Conservation (phyloP, 30 jellyfish, hydroid and myxozoan species). For the Nemopilema nomurai region DNA sequence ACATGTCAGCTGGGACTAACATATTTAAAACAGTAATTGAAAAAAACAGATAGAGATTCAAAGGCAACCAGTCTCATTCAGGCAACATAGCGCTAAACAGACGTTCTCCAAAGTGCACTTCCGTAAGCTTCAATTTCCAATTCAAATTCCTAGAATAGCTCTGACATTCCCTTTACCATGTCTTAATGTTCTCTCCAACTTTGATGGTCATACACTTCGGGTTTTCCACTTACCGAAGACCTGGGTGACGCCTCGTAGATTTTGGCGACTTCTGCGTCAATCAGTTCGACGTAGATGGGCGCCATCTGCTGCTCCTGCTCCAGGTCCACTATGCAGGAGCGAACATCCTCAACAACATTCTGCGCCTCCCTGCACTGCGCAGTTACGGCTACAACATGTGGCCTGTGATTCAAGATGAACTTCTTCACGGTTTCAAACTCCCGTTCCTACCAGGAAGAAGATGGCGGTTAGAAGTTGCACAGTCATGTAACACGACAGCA, state of each 20-base stretch:
- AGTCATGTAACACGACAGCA: not conserved
- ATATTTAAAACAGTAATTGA: no score
- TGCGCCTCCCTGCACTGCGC: conserved; percentile 93
- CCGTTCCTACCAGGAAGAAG: conserved; percentile 44
- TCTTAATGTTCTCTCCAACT: no score
- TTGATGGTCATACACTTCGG: no score
- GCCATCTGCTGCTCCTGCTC: conserved; percentile 94
- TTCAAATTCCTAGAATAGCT: no score
- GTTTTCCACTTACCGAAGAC: conserved; percentile 59
- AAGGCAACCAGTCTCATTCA: no score
- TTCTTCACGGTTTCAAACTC: conserved; percentile 82
- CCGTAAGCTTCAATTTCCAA: no score
- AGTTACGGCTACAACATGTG: conserved; percentile 91
- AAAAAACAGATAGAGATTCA: no score
- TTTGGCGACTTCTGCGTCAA: conserved; percentile 92
- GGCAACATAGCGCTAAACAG: no score
- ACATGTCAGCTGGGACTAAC: no score
- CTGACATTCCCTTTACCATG: no score
- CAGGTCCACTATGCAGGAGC: conserved; percentile 61
- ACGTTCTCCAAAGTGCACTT: no score
- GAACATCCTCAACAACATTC: conserved; percentile 81
- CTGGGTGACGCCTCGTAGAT: conserved; percentile 91
- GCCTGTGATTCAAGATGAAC: conserved; percentile 80
- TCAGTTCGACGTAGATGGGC: conserved; percentile 81
- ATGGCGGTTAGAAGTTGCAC: not conserved